Conservation (phyloP, 2,113 vertebrate genomes). For the Raja brachyura region DNA sequence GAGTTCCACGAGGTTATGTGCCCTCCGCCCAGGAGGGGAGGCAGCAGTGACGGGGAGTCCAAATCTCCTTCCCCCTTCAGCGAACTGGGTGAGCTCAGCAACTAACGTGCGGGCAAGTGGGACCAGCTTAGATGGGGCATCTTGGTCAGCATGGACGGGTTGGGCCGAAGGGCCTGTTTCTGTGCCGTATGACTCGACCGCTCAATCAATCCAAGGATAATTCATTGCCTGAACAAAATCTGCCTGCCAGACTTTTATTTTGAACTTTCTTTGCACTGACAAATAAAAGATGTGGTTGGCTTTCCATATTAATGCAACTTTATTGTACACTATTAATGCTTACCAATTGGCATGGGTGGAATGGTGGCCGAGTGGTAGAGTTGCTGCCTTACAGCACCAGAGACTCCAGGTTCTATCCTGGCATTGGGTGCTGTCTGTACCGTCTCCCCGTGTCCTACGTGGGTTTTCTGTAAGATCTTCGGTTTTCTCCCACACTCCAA, state of each 20-base stretch:
- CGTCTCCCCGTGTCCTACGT: no score
- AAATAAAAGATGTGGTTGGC: neutral
- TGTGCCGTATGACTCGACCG: no score
- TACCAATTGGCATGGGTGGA: no score
- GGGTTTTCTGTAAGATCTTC: no score
- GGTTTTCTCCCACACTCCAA: no score
- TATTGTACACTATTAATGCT: neutral
- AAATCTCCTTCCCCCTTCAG: constrained; percentile 64
- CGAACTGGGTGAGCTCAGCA: constrained; percentile 54
- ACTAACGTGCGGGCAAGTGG: constrained; percentile 41
- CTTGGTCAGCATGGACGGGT: no score
- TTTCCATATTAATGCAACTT: neutral
- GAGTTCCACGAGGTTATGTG: constrained; percentile 42
- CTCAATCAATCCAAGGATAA: neutral
- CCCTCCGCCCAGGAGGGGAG: constrained; percentile 48
- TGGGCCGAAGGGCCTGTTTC: no score
- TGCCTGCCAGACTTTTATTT: neutral
- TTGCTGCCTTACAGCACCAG: no score
- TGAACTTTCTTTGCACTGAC: neutral
- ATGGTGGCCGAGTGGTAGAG: no score
- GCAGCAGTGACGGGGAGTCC: constrained; percentile 74
- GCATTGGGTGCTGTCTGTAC: no score
- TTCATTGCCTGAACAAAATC: neutral
- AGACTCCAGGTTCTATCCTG: no score
- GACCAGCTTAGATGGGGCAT: no score